phyloP scores from a whole-genome alignment of 1,140 invertebrate genomes.

The Drosophila pseudoobscura region DNA sequence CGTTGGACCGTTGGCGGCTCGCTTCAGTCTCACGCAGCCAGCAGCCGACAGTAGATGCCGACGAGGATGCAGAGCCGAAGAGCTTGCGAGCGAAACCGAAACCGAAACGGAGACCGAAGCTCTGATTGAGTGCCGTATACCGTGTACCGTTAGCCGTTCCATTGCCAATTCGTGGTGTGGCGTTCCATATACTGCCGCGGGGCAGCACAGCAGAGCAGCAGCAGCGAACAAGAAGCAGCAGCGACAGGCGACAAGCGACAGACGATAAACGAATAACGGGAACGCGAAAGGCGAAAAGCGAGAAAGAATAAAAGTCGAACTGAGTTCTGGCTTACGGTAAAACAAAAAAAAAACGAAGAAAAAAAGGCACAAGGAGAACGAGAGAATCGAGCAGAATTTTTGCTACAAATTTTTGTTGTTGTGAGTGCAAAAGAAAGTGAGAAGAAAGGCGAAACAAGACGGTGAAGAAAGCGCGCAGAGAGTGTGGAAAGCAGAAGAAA shows the following conservation, averaged over 20 bases:
- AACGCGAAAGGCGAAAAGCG: conserved; percentile 49
- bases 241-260: too few species aligned
- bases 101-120: too few species aligned
- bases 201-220: neutral
- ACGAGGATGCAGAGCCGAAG: too few species aligned
- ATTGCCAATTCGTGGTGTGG: conserved; percentile 52
- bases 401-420: neutral
- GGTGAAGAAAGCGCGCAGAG: neutral
- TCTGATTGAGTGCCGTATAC: too few species aligned
- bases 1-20: too few species aligned
- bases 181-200: conserved; percentile 31
- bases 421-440: conserved; percentile 11
- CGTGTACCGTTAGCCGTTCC: conserved; percentile 32
- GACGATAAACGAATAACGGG: conserved; percentile 17
- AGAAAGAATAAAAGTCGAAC: conserved; percentile 4
- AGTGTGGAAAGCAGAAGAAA: neutral
- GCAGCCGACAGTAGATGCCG: neutral
- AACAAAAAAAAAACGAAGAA: conserved; percentile 19
- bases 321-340: conserved; percentile 44
- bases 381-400: conserved; percentile 1
- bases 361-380: conserved; percentile 10
- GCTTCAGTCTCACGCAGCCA: neutral
- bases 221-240: conserved; percentile 52
- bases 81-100: too few species aligned
- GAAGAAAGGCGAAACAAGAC: neutral